phyloP scores from a whole-genome alignment of 2,113 vertebrate genomes.

The Ptilonorhynchus violaceus region DNA sequence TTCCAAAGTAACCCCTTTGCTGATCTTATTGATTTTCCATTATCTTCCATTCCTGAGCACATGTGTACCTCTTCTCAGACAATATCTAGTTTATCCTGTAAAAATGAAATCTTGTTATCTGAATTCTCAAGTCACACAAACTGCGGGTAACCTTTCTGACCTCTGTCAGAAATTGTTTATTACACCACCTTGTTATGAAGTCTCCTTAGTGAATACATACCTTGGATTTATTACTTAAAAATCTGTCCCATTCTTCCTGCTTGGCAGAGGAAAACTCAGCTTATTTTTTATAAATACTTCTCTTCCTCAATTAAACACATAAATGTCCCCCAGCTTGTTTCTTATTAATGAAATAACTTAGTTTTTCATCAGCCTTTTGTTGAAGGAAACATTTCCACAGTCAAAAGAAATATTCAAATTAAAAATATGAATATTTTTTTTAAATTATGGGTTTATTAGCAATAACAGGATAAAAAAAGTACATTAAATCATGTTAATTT shows the following conservation, averaged over 20 bases:
- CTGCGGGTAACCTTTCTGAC: conserved; percentile 49
- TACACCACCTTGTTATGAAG: conserved; percentile 37
- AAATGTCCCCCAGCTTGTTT: not conserved
- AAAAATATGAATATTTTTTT: not conserved
- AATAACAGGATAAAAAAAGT: not conserved
- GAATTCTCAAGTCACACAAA: conserved; percentile 41
- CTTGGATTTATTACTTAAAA: conserved; percentile 54
- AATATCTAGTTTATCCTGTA: not conserved
- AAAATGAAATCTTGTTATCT: conserved; percentile 53
- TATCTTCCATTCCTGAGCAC: not conserved
- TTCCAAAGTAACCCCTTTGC: not conserved
- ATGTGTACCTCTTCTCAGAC: not conserved
- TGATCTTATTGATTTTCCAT: not conserved
- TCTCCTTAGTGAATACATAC: conserved; percentile 25
- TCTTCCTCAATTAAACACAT: conserved; percentile 31
- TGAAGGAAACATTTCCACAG: not conserved
- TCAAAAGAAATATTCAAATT: not conserved
- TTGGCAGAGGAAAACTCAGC: not conserved
- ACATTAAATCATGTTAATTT: not conserved
- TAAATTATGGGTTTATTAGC: not conserved
- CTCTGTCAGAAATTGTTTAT: conserved; percentile 70
- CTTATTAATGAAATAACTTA: not conserved
- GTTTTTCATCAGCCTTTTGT: not conserved
- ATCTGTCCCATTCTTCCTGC: not conserved
- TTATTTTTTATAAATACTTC: conserved; percentile 47